These are phyloP conservation scores for Chirona hameri DNA, from an alignment of 2,888 invertebrate genomes.

Conservation along the genomic window DNA sequence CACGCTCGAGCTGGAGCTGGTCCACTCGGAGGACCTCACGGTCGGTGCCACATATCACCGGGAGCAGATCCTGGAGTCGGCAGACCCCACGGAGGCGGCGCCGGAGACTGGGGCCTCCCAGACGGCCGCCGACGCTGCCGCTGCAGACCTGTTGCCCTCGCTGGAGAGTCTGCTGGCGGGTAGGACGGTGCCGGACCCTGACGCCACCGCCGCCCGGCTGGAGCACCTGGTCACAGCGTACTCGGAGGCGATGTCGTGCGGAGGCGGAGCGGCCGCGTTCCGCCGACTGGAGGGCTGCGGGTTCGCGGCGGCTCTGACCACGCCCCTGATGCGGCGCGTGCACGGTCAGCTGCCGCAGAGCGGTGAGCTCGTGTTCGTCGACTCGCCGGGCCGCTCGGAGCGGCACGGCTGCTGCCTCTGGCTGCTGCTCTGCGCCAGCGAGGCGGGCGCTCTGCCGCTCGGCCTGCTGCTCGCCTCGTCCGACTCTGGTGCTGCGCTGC, in stretches of 20 bases:
- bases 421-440: constrained; percentile 1
- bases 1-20: too few species aligned
- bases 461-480: constrained; percentile 9
- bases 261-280: constrained; percentile 56
- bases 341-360: constrained; percentile 80
- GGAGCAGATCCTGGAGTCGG: not conserved
- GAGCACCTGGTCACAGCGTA: constrained; percentile 56
- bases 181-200: constrained; percentile 76
- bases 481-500: not conserved
- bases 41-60: too few species aligned
- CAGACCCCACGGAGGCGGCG: constrained; percentile 42
- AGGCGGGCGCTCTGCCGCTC: constrained; percentile 11
- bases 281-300: constrained; percentile 28
- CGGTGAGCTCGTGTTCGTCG: constrained; percentile 13
- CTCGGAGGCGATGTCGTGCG: not conserved
- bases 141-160: constrained; percentile 1
- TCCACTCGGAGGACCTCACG: too few species aligned
- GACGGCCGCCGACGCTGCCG: too few species aligned
- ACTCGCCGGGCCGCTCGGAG: not conserved
- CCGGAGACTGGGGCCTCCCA: constrained; percentile 23
- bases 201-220: constrained; percentile 71
- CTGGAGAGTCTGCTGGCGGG: constrained; percentile 51
- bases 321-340: constrained; percentile 82
- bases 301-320: constrained; percentile 58
- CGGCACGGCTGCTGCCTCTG: constrained; percentile 12